Base-by-base conservation (phyloP, 2,888 invertebrate species). In the Crematogaster levior region DNA sequence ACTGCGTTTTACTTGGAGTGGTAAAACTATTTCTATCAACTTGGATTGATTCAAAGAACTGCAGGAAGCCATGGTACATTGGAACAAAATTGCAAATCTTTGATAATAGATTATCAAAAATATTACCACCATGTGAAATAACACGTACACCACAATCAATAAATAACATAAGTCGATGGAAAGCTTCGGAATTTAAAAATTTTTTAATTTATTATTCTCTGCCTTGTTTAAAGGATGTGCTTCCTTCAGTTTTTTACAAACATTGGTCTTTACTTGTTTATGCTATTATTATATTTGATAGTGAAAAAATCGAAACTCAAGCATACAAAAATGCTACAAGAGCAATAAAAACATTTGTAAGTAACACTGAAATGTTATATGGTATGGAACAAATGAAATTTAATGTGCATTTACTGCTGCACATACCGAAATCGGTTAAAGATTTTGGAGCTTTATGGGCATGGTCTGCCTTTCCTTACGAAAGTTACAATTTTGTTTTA, bases 81-180 rank as follows among this genome's bases (percentile, higher is more conserved):
- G 60, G 34, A 34, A 60, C 27, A 58, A 53, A 53, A 53, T 30
- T 15, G 30, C 6, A 58, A 58, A 58, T 58, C 4, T 2, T 58
- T 3, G 58, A 58, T 58, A 27, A 58, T 30, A 58, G 30, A 58
- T 58, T 58, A 58, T 58, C 7, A 30, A 4, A 61, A 61, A 61
- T 61, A 61, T 61, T 61, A 37, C 60, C 60, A 61, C 34, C 58
- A 12, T 34, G 34, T 61, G 60, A 61, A 61, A 61, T 61, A 58
- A 37, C 34, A n/a, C n/a, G n/a, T n/a, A n/a, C n/a, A 18, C 46
- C 18, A 60, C 60, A 56, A 56, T 56, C 27, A 27, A 7, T 56
- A 27, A 56, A 15, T 27, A 56, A 56, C 27, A 27, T 56, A 56
- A 56, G 27, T 56, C 24, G 10, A 56, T 56, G 56, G 56, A 56